phyloP scores from a whole-genome alignment of 2,113 vertebrate genomes.

The Crotalus helleri region DNA sequence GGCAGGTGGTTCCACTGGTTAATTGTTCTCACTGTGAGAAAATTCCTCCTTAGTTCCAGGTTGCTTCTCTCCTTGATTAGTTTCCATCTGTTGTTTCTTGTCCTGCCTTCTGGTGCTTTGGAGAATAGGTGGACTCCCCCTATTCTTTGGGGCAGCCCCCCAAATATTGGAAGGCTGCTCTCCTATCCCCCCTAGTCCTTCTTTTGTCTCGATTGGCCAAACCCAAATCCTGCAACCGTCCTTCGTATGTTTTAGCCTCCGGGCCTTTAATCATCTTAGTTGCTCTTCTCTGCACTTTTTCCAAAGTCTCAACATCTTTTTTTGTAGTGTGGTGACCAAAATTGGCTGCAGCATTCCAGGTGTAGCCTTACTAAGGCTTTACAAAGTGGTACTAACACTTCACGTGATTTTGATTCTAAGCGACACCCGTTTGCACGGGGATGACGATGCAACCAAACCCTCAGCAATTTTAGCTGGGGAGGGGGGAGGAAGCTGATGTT shows the following conservation, averaged over 20 bases:
- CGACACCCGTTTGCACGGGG: neutral
- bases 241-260: neutral
- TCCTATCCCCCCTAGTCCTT: neutral
- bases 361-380: neutral
- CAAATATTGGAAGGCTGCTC: too few relatives aligned
- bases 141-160: too few relatives aligned
- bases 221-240: neutral
- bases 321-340: neutral
- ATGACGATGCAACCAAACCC: neutral
- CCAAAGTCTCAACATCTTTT: neutral
- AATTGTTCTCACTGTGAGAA: too few relatives aligned
- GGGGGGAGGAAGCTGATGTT: neutral
- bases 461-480: neutral
- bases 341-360: neutral
- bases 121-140: too few relatives aligned
- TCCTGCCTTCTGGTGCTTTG: too few relatives aligned
- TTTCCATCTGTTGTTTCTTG: too few relatives aligned
- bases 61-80: too few relatives aligned
- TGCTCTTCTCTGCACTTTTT: neutral
- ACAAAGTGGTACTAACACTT: neutral
- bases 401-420: neutral
- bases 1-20: too few relatives aligned
- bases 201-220: neutral
- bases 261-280: fast-evolving
- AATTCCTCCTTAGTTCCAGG: too few relatives aligned